A percentile compares a stretch with the other conserved stretches of the same genome.
phyloP scores from a whole-genome alignment of 2,797 vertebrate genomes.

The Sebastes melanostomus region DNA sequence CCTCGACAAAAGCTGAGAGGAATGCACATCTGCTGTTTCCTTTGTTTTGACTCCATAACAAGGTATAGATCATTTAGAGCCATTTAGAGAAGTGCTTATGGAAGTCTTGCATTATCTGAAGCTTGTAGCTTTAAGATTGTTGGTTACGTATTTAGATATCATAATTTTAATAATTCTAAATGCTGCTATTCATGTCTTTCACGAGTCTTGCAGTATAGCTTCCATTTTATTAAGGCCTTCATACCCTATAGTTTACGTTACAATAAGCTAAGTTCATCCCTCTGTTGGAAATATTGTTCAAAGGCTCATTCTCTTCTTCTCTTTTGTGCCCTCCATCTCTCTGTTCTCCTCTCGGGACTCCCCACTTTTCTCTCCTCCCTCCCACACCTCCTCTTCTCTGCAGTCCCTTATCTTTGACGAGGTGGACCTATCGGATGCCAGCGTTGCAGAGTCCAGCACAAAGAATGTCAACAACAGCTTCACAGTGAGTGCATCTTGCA shows the following conservation, averaged over 20 bases:
- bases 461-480: constrained; percentile 99
- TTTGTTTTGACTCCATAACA: background rate
- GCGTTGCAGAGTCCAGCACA: constrained; percentile 98
- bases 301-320: constrained; percentile 10
- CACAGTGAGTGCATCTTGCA: constrained; percentile 86
- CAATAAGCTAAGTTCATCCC: background rate
- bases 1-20: background rate
- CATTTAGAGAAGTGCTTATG: background rate
- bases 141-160: background rate
- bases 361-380: background rate
- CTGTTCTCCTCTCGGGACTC: constrained; percentile 1
- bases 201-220: constrained; percentile 1
- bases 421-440: constrained; percentile 98
- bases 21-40: constrained; percentile 10
- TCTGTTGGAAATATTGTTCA: background rate
- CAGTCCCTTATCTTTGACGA: constrained; percentile 99
- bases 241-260: background rate
- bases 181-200: background rate
- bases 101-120: background rate
- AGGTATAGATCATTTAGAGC: background rate
- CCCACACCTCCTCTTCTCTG: background rate
- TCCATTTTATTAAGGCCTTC: constrained; percentile 19
- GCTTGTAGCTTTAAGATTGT: background rate
- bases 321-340: background rate
- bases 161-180: background rate